Percentiles rank a stretch among this genome's conserved stretches.
These are phyloP conservation scores for Hipposideros armiger DNA, from an alignment of 2,113 vertebrate species.

Conservation along the genomic window DNA sequence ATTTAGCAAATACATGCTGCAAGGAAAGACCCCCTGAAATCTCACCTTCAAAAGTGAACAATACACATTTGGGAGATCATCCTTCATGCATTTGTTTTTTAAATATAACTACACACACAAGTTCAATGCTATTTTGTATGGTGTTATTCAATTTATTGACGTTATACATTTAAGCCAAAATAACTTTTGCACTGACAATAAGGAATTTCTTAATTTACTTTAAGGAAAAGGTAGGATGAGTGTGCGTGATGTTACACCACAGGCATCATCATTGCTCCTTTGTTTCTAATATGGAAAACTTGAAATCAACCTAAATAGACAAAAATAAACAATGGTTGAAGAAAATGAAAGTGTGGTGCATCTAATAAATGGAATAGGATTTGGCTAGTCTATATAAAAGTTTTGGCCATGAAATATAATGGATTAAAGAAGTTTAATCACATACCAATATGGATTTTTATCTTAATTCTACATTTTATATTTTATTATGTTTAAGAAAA, in stretches of 20 bases:
- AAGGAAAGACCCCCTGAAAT: not conserved
- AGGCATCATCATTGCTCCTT: not conserved
- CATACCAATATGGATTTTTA: not conserved
- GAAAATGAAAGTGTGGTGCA: not conserved
- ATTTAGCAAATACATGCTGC: not conserved
- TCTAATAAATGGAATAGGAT: not conserved
- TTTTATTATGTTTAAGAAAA: not conserved
- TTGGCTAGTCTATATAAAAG: not conserved
- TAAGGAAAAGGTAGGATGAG: not conserved
- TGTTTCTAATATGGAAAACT: not conserved
- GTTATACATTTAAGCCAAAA: not conserved
- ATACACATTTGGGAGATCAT: not conserved
- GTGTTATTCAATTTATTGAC: not conserved
- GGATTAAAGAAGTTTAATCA: not conserved
- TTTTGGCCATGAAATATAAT: not conserved
- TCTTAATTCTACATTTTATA: not conserved
- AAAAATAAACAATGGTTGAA: not conserved
- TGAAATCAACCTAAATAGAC: not conserved
- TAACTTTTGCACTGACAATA: not conserved
- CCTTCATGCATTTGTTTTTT: not conserved
- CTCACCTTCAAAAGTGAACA: not conserved
- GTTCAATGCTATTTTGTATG: not conserved
- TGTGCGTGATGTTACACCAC: fast-evolving
- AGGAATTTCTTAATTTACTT: not conserved
- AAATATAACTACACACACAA: not conserved